phyloP scores from a whole-genome alignment of 2,797 vertebrate species.

The Chiloscyllium punctatum region DNA sequence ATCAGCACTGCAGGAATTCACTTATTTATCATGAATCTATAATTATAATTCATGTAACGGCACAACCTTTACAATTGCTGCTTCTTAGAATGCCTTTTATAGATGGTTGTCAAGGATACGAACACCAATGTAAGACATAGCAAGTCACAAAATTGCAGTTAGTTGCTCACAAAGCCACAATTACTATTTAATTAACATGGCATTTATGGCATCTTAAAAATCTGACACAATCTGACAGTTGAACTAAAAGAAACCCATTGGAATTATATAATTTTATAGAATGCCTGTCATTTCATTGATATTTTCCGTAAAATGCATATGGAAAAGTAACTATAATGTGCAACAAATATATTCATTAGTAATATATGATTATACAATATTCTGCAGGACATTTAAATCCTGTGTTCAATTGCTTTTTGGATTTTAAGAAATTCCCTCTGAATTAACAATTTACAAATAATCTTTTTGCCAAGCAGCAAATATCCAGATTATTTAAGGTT shows the following conservation, averaged over 20 bases:
- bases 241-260: slow-evolving; percentile 15
- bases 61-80: background rate
- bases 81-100: slow-evolving; percentile 14
- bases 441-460: background rate
- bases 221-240: background rate
- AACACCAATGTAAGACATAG: background rate
- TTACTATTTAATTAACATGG: slow-evolving; percentile 26
- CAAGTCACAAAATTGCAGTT: slow-evolving; percentile 15
- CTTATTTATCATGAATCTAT: background rate
- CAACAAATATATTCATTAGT: background rate
- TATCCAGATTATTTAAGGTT: background rate
- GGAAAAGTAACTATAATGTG: background rate
- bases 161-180: slow-evolving; percentile 4
- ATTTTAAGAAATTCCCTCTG: background rate
- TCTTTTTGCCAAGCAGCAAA: background rate
- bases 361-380: background rate
- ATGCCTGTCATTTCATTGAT: background rate
- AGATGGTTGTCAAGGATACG: slow-evolving; percentile 29
- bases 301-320: background rate
- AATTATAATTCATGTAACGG: slow-evolving; percentile 12
- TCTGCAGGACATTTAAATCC: background rate
- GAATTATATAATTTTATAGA: background rate
- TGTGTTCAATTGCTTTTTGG: background rate
- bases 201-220: background rate
- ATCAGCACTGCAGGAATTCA: background rate